Base-by-base conservation (phyloP, 2,797 vertebrate genomes). In the Florisuga fusca region DNA sequence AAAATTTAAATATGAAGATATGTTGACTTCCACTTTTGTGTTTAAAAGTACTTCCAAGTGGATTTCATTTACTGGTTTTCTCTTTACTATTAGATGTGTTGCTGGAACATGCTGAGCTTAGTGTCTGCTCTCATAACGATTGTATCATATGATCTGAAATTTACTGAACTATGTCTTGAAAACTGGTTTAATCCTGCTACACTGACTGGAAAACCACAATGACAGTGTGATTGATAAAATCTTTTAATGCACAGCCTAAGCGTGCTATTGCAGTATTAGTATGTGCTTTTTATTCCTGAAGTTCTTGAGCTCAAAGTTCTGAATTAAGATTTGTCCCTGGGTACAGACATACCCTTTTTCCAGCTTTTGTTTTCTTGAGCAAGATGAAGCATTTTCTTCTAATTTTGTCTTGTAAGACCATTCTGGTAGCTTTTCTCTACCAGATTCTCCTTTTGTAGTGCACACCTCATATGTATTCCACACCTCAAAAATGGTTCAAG, bases 211-310 rank as follows among this genome's bases (percentile, higher is more conserved):
- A 63, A 64, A 38, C 33, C 21, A 34, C 34, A 73, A 14, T 43
- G 41, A 33, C n/a, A 26, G 25, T 77, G 36, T 1, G 0, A 59
- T 68, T 53, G 33, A 57, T 27, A 45, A 26, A 55, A 41, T 27
- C 34, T 89, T n/a, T 73, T 16, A 58, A 54, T 59, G 54, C 26
- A 22, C 18, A 31, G 45, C 26, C 50, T 43, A 15, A 45, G 2
- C 55, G 23, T 54, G 25, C 63, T 54, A 34, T 9, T 74, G 19
- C 59, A 64, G 13, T 73, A 51, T 43, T 83, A 33, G 7, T 9
- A 6, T 33, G 1, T 33, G 21, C 15, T 48, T 63, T 43, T 69
- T 21, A 1, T 1, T 6, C 12, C 16, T 6, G 12, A 31, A 21
- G 23, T 72, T 45, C 45, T 61, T 48, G 31, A 88, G 12, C 76